Percentiles rank a stretch among this genome's conserved stretches.
Evolutionary conservation across 2,113 vertebrate species (phyloP).

Genomic region (Colossoma macropomum): DNA sequence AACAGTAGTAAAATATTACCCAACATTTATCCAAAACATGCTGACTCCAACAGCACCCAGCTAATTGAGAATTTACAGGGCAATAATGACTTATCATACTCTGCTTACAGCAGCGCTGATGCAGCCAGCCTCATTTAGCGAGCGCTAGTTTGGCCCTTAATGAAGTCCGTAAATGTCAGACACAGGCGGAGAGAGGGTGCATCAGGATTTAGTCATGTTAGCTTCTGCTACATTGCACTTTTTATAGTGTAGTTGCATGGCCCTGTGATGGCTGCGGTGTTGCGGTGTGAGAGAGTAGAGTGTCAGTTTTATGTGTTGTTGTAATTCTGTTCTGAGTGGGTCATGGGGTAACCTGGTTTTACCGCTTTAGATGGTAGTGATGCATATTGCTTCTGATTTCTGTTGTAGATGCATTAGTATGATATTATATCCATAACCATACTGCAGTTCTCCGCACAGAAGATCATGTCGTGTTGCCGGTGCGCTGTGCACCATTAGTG

Average conservation of each 20-base stretch:
- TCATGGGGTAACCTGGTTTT: slow-evolving; percentile 8
- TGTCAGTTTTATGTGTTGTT: slow-evolving; percentile 16
- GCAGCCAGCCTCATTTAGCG: slow-evolving; percentile 64
- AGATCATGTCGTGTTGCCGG: not conserved
- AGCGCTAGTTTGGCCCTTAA: slow-evolving; percentile 64
- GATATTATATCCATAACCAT: not conserved
- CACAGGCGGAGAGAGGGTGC: slow-evolving; percentile 40
- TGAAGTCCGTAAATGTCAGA: slow-evolving; percentile 63
- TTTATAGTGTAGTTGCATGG: slow-evolving; percentile 5
- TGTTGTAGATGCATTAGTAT: not conserved
- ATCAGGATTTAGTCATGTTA: slow-evolving; percentile 30
- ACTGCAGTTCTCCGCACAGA: not conserved
- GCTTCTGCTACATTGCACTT: slow-evolving; percentile 28
- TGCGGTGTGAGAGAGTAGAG: not conserved
- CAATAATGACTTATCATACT: slow-evolving; percentile 72
- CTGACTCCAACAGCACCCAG: slow-evolving; percentile 64
- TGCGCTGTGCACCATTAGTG: not conserved
- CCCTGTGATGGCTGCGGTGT: not conserved
- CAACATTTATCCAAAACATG: slow-evolving; percentile 63
- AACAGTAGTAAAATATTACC: slow-evolving; percentile 58
- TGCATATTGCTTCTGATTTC: not conserved
- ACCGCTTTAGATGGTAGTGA: not conserved
- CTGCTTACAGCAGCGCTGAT: slow-evolving; percentile 57
- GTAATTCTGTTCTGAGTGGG: slow-evolving; percentile 4
- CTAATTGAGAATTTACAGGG: slow-evolving; percentile 75